phyloP scores from a whole-genome alignment of 35 echinoderm and acorn worm species.

The Anneissia japonica region DNA sequence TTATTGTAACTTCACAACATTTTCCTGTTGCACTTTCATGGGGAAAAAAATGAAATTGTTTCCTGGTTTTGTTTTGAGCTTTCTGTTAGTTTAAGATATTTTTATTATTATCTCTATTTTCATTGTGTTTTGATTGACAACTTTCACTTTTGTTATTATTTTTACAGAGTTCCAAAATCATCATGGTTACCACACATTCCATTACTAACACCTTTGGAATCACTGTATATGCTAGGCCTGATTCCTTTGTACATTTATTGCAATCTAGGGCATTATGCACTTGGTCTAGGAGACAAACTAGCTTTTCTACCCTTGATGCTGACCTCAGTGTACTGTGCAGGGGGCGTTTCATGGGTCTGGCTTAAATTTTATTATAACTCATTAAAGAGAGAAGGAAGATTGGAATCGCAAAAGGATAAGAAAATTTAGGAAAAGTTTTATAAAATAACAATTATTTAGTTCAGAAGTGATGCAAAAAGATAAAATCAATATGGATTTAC shows the following conservation, averaged over 20 bases:
- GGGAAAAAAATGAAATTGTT: no score
- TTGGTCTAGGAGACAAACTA: conserved; percentile 44
- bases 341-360: conserved; percentile 81
- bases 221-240: conserved; percentile 69
- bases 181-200: conserved; percentile 13
- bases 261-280: conserved; percentile 37
- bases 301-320: conserved; percentile 81
- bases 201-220: conserved; percentile 45
- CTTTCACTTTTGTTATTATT: not conserved
- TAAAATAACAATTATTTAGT: no score
- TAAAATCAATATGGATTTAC: no score
- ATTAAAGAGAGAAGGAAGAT: conserved; percentile 31
- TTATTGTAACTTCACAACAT: no score
- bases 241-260: conserved; percentile 60
- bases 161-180: not conserved
- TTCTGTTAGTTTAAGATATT: no score
- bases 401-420: not conserved
- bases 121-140: not conserved
- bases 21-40: no score
- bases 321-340: conserved; percentile 84
- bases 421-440: not conserved
- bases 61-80: no score
- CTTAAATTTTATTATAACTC: conserved; percentile 59
- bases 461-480: no score
- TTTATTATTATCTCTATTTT: no score